A percentile compares a stretch with the other conserved stretches of the same genome.
These are phyloP conservation scores for Acleris sparsana DNA, from an alignment of 2,888 invertebrate species.

Conservation along the genomic window DNA sequence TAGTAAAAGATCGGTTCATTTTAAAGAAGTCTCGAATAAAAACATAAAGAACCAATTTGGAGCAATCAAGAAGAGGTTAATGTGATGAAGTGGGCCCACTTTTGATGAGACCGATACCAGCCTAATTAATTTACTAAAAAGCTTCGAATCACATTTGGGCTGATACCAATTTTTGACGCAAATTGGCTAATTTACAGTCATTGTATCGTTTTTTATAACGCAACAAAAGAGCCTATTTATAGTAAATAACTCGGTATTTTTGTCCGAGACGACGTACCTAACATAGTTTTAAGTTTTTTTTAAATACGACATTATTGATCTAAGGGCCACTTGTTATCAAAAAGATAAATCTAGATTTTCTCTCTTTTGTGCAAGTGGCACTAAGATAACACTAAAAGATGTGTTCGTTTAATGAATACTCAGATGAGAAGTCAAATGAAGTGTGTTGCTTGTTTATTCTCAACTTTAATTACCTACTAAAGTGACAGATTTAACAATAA, in stretches of 20 bases:
- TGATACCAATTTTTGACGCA: not conserved
- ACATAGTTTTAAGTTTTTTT: no score
- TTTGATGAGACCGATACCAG: conserved; percentile 6
- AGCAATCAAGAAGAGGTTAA: conserved; percentile 35
- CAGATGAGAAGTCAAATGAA: no score
- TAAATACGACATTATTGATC: no score
- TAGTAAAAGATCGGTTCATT: conserved; percentile 14
- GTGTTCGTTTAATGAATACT: no score
- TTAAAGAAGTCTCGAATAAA: conserved; percentile 21
- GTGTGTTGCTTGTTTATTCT: no score
- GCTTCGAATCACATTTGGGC: conserved; percentile 12
- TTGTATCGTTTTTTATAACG: conserved; percentile 1
- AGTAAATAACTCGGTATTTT: not conserved
- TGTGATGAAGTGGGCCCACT: conserved; percentile 10
- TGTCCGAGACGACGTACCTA: no score
- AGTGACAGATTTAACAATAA: conserved; percentile 11
- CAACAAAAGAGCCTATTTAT: conserved; percentile 1
- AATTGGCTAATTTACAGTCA: conserved; percentile 1
- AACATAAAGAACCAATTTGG: conserved; percentile 39
- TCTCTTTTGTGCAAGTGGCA: no score
- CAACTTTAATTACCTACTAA: not conserved
- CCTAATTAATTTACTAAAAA: conserved; percentile 29
- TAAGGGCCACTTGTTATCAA: no score
- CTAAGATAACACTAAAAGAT: no score
- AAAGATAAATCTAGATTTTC: no score